Evolutionary conservation across 2,113 vertebrate species (phyloP).

Genomic region (Albula glossodonta): DNA sequence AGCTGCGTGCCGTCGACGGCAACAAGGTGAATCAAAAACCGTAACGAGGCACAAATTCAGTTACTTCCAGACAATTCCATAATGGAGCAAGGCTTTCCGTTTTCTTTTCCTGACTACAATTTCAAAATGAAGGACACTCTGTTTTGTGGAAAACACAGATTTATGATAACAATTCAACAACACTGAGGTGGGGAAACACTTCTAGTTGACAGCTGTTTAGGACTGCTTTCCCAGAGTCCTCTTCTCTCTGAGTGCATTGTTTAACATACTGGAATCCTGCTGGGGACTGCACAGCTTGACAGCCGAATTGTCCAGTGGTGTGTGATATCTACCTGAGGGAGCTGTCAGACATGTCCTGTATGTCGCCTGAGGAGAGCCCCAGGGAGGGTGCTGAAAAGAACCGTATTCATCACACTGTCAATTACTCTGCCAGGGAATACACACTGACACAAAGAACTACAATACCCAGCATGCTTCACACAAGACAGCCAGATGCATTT

Average conservation of each 20-base stretch:
- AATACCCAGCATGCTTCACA: not conserved
- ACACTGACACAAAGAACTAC: not conserved
- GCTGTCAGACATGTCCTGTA: conserved; percentile 2
- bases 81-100: too few relatives aligned
- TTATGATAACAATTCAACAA: not conserved
- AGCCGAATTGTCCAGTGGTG: not conserved
- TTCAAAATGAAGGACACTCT: too few relatives aligned
- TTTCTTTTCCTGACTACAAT: too few relatives aligned
- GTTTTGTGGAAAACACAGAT: too few relatives aligned
- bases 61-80: too few relatives aligned
- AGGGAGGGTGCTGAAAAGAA: not conserved
- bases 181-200: too few relatives aligned
- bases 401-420: not conserved
- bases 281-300: not conserved
- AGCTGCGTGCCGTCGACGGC: too few relatives aligned
- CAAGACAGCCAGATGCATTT: not conserved
- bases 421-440: not conserved
- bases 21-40: too few relatives aligned
- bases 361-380: not conserved
- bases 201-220: not conserved
- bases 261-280: not conserved
- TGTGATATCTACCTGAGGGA: conserved; percentile 20
- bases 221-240: not conserved
- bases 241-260: not conserved
- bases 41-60: too few relatives aligned